These are phyloP conservation scores for Drosophila carrolli DNA, from an alignment of 1,140 invertebrate genomes.

Conservation along the genomic window DNA sequence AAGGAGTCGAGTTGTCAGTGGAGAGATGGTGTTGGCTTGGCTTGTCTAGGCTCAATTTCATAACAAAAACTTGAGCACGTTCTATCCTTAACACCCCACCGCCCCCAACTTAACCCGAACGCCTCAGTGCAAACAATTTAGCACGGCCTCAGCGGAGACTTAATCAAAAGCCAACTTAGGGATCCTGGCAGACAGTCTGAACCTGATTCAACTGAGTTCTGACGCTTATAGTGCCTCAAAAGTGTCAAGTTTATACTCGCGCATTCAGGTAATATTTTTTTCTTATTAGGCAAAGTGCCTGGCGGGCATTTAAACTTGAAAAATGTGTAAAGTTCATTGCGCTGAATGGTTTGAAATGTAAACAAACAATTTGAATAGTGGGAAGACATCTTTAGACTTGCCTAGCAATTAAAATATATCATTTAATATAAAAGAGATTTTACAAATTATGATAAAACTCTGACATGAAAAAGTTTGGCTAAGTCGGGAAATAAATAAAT, in stretches of 20 bases:
- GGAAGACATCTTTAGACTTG: neutral
- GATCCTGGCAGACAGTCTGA: constrained; percentile 29
- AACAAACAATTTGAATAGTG: constrained; percentile 46
- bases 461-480: neutral
- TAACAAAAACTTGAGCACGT: constrained; percentile 81
- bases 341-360: constrained; percentile 60
- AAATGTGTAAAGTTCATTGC: constrained; percentile 74
- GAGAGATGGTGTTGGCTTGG: constrained; percentile 8
- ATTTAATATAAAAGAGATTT: neutral
- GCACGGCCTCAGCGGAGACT: constrained; percentile 70
- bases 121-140: constrained; percentile 79
- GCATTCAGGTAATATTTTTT: constrained; percentile 37
- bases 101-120: constrained; percentile 26
- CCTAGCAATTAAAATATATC: too few relatives aligned
- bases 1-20: constrained; percentile 39
- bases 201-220: constrained; percentile 7
- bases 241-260: constrained; percentile 55
- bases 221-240: constrained; percentile 41
- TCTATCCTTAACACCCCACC: constrained; percentile 22
- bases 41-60: constrained; percentile 78
- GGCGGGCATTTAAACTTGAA: constrained; percentile 74
- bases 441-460: too few relatives aligned
- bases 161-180: constrained; percentile 72
- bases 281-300: constrained; percentile 72
- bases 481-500: neutral